phyloP scores from a whole-genome alignment of 2,888 invertebrate species.

The Augochlorella aurata region DNA sequence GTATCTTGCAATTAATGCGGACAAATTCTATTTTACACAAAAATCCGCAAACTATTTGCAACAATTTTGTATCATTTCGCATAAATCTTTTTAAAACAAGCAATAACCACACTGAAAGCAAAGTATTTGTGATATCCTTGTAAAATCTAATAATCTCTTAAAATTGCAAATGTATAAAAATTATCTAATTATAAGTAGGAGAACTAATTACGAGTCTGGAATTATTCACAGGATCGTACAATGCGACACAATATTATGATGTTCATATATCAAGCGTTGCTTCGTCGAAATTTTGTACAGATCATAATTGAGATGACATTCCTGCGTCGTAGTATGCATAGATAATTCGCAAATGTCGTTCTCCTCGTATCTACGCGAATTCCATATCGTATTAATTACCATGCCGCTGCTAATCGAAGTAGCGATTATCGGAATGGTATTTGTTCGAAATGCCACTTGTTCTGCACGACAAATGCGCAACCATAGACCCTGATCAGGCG shows the following conservation, averaged over 20 bases:
- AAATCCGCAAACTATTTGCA: too few relatives aligned
- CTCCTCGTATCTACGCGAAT: background rate
- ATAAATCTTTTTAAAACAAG: too few relatives aligned
- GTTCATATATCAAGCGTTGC: background rate
- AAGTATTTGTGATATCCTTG: too few relatives aligned
- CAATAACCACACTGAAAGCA: too few relatives aligned
- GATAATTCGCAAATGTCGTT: conserved; percentile 8
- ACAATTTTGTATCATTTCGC: too few relatives aligned
- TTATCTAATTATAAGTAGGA: too few relatives aligned
- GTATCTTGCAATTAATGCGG: too few relatives aligned
- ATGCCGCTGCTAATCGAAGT: conserved; percentile 29
- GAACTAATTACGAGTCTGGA: background rate
- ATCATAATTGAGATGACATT: background rate
- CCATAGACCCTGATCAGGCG: conserved; percentile 19
- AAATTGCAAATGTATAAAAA: too few relatives aligned
- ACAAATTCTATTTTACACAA: too few relatives aligned
- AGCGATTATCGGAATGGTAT: conserved; percentile 45
- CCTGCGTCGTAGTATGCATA: background rate
- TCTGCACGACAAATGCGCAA: conserved; percentile 27
- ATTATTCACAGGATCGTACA: background rate
- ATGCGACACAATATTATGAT: background rate
- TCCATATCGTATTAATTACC: conserved; percentile 34
- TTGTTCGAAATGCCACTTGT: conserved; percentile 38
- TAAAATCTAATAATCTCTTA: too few relatives aligned
- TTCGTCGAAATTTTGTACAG: background rate